phyloP scores from a whole-genome alignment of 2,888 invertebrate species.

The Tetrapedia diversipes region DNA sequence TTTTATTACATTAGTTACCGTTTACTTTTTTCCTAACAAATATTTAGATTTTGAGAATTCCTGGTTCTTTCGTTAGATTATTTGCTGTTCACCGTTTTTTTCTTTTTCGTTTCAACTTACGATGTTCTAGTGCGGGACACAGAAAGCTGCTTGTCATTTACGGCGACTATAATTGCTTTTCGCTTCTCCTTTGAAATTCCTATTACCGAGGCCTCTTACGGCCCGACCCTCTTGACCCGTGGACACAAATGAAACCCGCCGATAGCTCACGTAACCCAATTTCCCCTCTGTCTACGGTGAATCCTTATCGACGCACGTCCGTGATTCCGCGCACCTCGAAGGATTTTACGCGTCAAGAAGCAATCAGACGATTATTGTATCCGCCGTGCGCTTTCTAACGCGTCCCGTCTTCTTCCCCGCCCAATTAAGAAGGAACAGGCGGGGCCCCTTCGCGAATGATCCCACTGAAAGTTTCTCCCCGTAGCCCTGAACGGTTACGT shows the following conservation, averaged over 20 bases:
- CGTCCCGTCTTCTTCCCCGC: constrained; percentile 28
- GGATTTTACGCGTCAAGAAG: constrained; percentile 24
- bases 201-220: too few species aligned
- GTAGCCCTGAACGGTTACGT: constrained; percentile 41
- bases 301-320: not conserved
- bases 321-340: not conserved
- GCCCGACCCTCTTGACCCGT: not conserved
- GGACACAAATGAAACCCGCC: not conserved
- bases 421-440: constrained; percentile 53
- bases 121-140: too few species aligned
- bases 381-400: constrained; percentile 51
- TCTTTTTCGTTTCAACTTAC: too few species aligned
- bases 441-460: constrained; percentile 42
- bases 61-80: too few species aligned
- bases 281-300: not conserved
- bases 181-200: not conserved
- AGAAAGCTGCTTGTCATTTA: too few species aligned
- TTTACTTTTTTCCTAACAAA: too few species aligned
- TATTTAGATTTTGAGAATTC: too few species aligned
- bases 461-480: constrained; percentile 60
- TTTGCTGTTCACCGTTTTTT: too few species aligned
- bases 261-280: not conserved
- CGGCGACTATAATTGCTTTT: not conserved
- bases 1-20: too few species aligned
- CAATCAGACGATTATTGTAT: constrained; percentile 52